Evolutionary conservation across 2,113 vertebrate genomes (phyloP).

Genomic region (Sclerurus mexicanus): DNA sequence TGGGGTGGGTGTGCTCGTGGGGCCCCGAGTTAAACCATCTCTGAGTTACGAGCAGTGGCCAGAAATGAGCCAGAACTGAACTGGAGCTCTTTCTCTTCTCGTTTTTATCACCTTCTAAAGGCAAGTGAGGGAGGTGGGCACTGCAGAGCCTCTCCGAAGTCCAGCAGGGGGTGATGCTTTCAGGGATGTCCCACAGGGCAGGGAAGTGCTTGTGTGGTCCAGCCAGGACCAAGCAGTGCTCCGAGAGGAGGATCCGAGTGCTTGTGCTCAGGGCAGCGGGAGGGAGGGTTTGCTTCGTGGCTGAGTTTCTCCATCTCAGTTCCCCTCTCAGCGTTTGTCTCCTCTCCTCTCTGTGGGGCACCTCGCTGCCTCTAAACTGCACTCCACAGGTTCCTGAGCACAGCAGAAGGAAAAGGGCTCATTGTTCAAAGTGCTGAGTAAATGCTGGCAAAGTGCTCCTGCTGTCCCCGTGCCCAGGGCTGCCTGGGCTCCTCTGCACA

Average conservation of each 20-base stretch:
- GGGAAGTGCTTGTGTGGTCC: background rate
- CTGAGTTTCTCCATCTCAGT: background rate
- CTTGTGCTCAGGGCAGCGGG: background rate
- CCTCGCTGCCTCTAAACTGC: too few relatives aligned
- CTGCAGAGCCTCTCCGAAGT: background rate
- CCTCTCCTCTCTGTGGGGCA: accelerated
- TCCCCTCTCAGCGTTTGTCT: background rate
- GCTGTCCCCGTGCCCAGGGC: background rate
- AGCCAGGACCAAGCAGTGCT: background rate
- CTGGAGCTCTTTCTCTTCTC: background rate
- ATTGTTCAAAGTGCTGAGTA: background rate
- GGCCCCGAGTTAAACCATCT: background rate
- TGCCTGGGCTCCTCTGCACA: background rate
- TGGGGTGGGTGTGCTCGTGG: accelerated
- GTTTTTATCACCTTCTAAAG: background rate
- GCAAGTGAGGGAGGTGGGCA: background rate
- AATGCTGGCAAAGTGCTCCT: background rate
- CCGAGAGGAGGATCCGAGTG: accelerated
- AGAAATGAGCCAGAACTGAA: background rate
- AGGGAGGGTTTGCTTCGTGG: background rate
- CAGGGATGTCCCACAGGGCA: background rate
- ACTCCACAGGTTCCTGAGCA: background rate
- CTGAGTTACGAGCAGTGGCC: background rate
- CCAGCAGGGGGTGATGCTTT: accelerated
- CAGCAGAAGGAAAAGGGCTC: background rate